Evolutionary conservation across 2,797 vertebrate genomes (phyloP).

Genomic region (Numenius phaeopus): DNA sequence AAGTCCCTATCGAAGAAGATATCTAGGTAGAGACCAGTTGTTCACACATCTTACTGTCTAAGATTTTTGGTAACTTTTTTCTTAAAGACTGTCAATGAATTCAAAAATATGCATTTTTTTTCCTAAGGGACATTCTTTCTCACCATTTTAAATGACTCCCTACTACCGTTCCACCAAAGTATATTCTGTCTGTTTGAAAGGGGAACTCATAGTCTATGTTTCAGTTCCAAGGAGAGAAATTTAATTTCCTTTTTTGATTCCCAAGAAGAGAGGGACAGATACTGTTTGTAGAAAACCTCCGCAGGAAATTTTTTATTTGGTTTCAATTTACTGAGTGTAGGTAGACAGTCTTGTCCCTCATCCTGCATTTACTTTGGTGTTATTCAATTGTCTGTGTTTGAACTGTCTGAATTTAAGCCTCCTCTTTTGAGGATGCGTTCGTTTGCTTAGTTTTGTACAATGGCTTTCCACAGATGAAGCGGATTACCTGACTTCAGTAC

Average conservation of each 20-base stretch:
- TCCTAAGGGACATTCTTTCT: background rate
- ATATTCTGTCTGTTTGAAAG: background rate
- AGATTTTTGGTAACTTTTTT: background rate
- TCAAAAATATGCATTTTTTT: background rate
- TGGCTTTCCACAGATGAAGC: background rate
- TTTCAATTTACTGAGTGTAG: conserved; percentile 31
- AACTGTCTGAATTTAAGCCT: background rate
- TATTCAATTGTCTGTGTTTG: background rate
- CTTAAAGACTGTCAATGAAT: background rate
- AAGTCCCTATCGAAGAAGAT: background rate
- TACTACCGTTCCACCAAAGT: background rate
- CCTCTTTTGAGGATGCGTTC: background rate
- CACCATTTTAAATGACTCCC: background rate
- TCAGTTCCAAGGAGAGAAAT: background rate
- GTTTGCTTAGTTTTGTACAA: background rate
- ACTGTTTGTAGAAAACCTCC: conserved; percentile 8
- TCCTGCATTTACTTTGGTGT: conserved; percentile 7
- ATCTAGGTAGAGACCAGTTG: background rate
- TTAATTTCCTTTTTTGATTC: conserved; percentile 20
- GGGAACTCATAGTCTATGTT: background rate
- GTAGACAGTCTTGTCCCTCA: background rate
- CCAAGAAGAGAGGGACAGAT: background rate
- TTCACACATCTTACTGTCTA: background rate
- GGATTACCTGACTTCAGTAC: background rate
- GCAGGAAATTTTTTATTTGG: conserved; percentile 12